Conservation (phyloP, 2,797 vertebrate species). For the Ibycter americanus region DNA sequence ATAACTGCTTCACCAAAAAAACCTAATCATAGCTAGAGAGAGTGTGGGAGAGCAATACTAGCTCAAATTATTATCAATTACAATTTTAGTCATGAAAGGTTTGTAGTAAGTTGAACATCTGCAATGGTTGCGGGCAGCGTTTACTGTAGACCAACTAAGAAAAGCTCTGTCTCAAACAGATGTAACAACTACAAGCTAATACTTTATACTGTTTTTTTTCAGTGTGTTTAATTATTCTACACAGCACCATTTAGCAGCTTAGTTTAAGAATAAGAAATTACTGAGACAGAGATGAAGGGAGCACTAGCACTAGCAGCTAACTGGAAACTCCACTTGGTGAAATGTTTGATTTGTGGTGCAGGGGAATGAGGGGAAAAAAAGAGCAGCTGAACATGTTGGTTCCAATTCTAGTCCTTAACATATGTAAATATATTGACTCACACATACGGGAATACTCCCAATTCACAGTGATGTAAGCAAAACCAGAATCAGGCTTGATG, state of each 20-base stretch:
- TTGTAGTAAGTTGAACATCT: background rate
- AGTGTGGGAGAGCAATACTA: background rate
- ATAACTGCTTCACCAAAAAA: background rate
- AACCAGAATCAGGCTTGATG: constrained; percentile 54
- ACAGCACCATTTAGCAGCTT: constrained; percentile 5
- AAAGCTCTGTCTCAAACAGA: constrained; percentile 1
- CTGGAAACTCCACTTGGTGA: background rate
- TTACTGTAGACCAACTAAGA: background rate
- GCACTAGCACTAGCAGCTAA: background rate
- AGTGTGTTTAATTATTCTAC: constrained; percentile 49
- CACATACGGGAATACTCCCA: background rate
- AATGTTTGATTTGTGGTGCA: background rate
- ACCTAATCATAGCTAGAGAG: background rate
- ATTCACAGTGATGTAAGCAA: constrained; percentile 30
- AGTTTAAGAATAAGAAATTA: constrained; percentile 39
- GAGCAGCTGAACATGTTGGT: background rate
- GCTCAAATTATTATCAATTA: background rate
- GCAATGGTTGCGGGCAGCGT: background rate
- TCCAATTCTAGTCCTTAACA: background rate
- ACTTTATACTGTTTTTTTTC: constrained; percentile 48
- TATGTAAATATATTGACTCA: constrained; percentile 33
- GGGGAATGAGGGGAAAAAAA: background rate
- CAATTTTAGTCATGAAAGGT: background rate
- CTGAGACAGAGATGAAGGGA: constrained; percentile 3
- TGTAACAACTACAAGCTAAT: constrained; percentile 2